Evolutionary conservation across 2,797 vertebrate genomes (phyloP).

Genomic region (Urosaurus nigricauda): DNA sequence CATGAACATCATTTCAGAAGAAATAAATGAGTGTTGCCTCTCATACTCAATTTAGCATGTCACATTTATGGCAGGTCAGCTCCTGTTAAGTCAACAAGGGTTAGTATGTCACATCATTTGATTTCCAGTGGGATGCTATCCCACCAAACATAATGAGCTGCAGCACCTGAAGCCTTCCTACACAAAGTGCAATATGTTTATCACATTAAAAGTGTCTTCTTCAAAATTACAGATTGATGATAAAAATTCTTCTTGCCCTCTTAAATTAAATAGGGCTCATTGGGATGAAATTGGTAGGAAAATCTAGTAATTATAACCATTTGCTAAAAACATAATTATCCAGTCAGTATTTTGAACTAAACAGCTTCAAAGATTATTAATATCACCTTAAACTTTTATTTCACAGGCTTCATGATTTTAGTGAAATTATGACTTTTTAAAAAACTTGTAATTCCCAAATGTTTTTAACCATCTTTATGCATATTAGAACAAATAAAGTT

Average conservation of each 20-base stretch:
- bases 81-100: slow-evolving; percentile 14
- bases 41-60: background rate
- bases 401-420: background rate
- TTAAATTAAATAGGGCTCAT: background rate
- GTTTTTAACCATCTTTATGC: background rate
- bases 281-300: slow-evolving; percentile 12
- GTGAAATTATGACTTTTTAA: background rate
- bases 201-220: background rate
- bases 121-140: background rate
- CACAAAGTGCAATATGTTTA: background rate
- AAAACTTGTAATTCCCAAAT: background rate
- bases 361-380: background rate
- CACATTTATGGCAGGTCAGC: slow-evolving; percentile 23
- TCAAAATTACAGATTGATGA: background rate
- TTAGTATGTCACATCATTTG: slow-evolving; percentile 15
- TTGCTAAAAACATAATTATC: background rate
- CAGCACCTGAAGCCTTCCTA: background rate
- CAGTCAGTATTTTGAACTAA: background rate
- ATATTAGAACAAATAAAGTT: background rate
- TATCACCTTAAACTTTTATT: slow-evolving; percentile 1
- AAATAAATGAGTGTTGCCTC: background rate
- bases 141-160: background rate
- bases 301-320: slow-evolving; percentile 6
- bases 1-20: slow-evolving; percentile 6
- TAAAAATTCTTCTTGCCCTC: background rate